Conservation (phyloP, 2,113 vertebrate species). For the Leptodactylus fuscus region DNA sequence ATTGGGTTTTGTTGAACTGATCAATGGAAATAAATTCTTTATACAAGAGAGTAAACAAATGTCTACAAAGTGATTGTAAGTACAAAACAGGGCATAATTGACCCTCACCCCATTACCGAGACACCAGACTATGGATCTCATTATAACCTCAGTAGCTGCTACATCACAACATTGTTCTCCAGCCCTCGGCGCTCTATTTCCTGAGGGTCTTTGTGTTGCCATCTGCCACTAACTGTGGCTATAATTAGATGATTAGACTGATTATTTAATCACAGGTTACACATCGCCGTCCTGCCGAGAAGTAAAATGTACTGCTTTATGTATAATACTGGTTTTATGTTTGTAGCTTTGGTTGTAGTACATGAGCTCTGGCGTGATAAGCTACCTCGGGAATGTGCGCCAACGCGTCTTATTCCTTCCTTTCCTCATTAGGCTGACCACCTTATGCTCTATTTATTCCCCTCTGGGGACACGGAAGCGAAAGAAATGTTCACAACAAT, state of each 20-base stretch:
- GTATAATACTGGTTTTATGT: background rate
- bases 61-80: background rate
- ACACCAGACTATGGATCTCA: background rate
- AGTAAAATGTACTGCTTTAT: background rate
- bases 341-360: background rate
- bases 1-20: background rate
- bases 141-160: background rate
- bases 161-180: background rate
- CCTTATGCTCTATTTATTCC: too few species aligned
- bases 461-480: too few species aligned
- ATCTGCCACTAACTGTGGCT: background rate
- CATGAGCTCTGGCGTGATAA: background rate
- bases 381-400: too few species aligned
- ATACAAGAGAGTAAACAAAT: background rate
- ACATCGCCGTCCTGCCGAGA: background rate
- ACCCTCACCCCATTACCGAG: background rate
- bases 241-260: background rate
- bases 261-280: conserved; percentile 14
- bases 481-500: too few species aligned
- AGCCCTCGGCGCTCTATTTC: background rate
- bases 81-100: background rate
- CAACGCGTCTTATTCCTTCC: too few species aligned
- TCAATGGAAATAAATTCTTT: background rate
- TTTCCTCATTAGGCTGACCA: too few species aligned
- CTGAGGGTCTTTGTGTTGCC: background rate